Percentiles rank a stretch among this genome's conserved stretches.
These are phyloP conservation scores for Oscarella lobularis DNA, from an alignment of 37 sponge, comb jelly and placozoan species.

Conservation along the genomic window DNA sequence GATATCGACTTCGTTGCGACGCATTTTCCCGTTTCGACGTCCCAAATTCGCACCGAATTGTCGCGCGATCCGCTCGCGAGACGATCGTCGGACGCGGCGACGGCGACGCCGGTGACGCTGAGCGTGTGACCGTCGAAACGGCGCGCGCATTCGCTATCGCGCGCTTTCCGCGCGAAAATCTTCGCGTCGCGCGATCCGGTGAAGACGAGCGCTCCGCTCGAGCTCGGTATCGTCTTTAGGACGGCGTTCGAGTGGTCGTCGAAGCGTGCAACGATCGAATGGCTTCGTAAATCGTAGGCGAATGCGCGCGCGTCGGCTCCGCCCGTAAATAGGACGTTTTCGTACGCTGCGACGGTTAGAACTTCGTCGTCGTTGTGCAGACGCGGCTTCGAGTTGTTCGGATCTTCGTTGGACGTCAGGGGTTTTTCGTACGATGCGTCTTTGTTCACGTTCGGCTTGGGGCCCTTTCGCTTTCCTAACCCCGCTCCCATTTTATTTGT, in stretches of 20 bases:
- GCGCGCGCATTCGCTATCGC: neutral
- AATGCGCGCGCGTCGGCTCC: neutral
- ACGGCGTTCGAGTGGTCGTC: neutral
- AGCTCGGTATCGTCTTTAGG: neutral
- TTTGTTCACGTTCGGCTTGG: no score
- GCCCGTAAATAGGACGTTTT: neutral
- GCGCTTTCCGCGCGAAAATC: neutral
- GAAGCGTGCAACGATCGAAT: neutral
- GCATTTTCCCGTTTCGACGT: neutral
- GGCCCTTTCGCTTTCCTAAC: no score
- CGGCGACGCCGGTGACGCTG: neutral
- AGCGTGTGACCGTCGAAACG: neutral
- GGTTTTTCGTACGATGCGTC: no score
- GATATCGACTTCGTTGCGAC: neutral
- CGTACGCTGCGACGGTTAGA: neutral
- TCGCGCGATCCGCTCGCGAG: neutral
- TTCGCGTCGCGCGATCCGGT: neutral
- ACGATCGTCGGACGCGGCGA: neutral
- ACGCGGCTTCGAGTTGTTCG: no score
- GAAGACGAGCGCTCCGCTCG: neutral
- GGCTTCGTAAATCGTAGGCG: neutral
- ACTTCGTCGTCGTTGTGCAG: neutral
- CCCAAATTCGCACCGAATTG: neutral
- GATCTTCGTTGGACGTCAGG: no score
- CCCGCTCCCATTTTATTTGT: no score